Evolutionary conservation across 2,113 vertebrate species (phyloP).

Genomic region (Malaclemys terrapin): DNA sequence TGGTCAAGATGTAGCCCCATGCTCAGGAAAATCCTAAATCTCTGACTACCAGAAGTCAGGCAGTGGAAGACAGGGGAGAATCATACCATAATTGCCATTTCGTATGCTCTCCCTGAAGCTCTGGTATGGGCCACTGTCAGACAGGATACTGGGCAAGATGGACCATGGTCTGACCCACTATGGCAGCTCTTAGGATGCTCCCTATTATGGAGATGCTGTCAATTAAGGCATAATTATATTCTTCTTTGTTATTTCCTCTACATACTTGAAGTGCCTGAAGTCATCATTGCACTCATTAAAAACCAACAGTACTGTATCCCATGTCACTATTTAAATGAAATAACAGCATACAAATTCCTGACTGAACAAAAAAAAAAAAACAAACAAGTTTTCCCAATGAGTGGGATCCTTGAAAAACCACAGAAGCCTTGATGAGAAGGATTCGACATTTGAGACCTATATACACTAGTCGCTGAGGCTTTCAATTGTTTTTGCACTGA

Average conservation of each 20-base stretch:
- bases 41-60: background rate
- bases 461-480: slow-evolving; percentile 25
- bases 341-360: slow-evolving; percentile 2
- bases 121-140: background rate
- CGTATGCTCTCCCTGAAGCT: background rate
- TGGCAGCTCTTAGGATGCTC: background rate
- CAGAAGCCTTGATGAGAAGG: slow-evolving; percentile 37
- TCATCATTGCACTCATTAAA: slow-evolving; percentile 43
- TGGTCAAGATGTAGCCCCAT: background rate
- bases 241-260: background rate
- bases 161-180: background rate
- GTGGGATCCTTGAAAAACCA: slow-evolving; percentile 32
- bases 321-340: slow-evolving; percentile 59
- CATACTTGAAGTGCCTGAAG: background rate
- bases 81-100: background rate
- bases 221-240: slow-evolving; percentile 17
- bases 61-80: background rate
- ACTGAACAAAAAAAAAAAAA: slow-evolving; percentile 12
- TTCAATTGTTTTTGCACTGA: slow-evolving; percentile 47
- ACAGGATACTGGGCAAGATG: background rate
- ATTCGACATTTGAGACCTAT: slow-evolving; percentile 41
- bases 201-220: background rate
- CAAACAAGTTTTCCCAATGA: slow-evolving; percentile 3
- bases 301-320: slow-evolving; percentile 30
- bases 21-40: background rate